A percentile compares a stretch with the other conserved stretches of the same genome.
These are phyloP conservation scores for Cynopterus brachyotis DNA, from an alignment of 2,113 vertebrate species.

Conservation along the genomic window DNA sequence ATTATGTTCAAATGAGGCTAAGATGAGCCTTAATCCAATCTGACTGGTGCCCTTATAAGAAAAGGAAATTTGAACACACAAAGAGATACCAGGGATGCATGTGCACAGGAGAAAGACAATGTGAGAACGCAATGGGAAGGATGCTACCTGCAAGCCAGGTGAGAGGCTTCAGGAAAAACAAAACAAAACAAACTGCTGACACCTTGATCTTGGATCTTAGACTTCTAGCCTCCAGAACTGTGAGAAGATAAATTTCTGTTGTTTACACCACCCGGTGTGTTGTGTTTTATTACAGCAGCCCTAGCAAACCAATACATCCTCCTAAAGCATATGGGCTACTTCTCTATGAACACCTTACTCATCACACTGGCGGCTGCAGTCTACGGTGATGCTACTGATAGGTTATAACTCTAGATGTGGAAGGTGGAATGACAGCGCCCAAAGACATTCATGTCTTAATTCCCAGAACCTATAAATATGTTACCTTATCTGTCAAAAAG, in stretches of 20 bases:
- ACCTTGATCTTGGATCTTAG: neutral
- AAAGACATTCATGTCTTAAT: neutral
- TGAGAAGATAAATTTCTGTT: neutral
- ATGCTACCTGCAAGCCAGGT: neutral
- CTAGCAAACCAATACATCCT: neutral
- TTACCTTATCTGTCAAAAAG: neutral
- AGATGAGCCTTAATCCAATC: neutral
- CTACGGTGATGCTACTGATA: neutral
- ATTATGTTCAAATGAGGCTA: neutral
- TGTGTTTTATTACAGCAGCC: neutral
- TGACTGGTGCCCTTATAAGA: neutral
- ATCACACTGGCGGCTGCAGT: neutral
- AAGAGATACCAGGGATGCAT: accelerated
- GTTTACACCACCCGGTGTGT: neutral
- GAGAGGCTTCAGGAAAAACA: neutral
- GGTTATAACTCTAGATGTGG: neutral
- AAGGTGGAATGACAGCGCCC: neutral
- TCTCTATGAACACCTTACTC: neutral
- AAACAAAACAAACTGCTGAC: neutral
- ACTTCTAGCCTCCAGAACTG: neutral
- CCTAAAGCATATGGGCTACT: neutral
- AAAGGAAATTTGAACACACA: neutral
- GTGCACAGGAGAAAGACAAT: neutral
- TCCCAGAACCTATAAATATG: neutral
- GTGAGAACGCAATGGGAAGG: neutral